Conservation (phyloP, 2,113 vertebrate genomes). For the Syngnathus scovelli region DNA sequence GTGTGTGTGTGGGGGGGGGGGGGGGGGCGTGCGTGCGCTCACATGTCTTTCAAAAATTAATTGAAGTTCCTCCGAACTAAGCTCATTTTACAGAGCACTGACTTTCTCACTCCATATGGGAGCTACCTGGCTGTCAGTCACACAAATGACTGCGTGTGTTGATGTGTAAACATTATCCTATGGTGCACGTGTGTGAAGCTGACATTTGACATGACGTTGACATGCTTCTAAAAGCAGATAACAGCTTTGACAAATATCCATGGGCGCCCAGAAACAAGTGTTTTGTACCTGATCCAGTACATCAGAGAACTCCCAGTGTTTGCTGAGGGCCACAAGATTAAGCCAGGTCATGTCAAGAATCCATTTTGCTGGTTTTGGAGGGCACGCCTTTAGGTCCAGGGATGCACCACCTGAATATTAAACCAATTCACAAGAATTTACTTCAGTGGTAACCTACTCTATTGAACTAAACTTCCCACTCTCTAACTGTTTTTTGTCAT, state of each 20-base stretch:
- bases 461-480: not conserved
- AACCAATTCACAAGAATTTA: not conserved
- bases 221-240: constrained; percentile 46
- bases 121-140: constrained; percentile 50
- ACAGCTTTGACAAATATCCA: constrained; percentile 45
- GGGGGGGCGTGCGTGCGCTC: not conserved
- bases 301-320: constrained; percentile 86
- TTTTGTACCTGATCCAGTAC: constrained; percentile 80
- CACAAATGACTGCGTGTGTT: constrained; percentile 27
- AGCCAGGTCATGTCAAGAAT: constrained; percentile 96
- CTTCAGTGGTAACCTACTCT: not conserved
- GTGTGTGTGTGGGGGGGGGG: constrained; percentile 3
- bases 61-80: constrained; percentile 52
- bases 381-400: constrained; percentile 88
- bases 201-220: constrained; percentile 37
- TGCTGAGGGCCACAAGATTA: constrained; percentile 92
- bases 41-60: constrained; percentile 36
- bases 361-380: constrained; percentile 90
- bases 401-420: constrained; percentile 83
- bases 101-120: constrained; percentile 27
- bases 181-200: constrained; percentile 18
- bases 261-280: constrained; percentile 28
- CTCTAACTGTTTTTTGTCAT: not conserved
- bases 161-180: constrained; percentile 28
- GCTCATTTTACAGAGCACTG: constrained; percentile 60